Conservation (phyloP, 2,888 invertebrate species). For the Prenolepis imparis region DNA sequence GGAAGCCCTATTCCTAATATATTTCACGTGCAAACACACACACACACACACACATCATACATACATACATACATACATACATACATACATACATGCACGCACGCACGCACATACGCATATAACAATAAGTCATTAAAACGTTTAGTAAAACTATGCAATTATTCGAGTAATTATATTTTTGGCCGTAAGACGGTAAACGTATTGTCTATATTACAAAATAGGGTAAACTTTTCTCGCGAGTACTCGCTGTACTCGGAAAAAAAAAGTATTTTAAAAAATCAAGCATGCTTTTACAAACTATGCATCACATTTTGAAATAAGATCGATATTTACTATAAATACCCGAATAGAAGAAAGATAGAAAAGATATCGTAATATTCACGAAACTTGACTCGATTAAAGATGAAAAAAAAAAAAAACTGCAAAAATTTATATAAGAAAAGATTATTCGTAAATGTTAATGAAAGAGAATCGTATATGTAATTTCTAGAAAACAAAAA, state of each 20-base stretch:
- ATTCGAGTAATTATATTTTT: constrained; percentile 28
- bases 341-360: neutral
- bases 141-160: constrained; percentile 17
- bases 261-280: neutral
- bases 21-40: neutral
- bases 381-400: neutral
- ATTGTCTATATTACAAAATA: constrained; percentile 39
- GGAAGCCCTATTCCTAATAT: constrained; percentile 70
- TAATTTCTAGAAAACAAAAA: neutral
- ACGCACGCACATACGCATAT: neutral
- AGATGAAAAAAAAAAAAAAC: neutral
- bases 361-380: neutral
- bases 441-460: neutral
- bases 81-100: neutral
- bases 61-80: neutral
- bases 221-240: neutral
- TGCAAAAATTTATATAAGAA: neutral
- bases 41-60: neutral
- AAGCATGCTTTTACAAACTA: constrained; percentile 7
- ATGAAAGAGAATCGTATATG: neutral
- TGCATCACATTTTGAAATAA: constrained; percentile 2
- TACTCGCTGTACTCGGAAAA: neutral
- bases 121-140: constrained; percentile 9
- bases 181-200: constrained; percentile 7
- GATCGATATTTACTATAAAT: constrained; percentile 3